Evolutionary conservation across 2,113 vertebrate species (phyloP), one percentile per base, ranked within the genome.

Genomic region (Cyanoramphus novaezelandiae): DNA sequence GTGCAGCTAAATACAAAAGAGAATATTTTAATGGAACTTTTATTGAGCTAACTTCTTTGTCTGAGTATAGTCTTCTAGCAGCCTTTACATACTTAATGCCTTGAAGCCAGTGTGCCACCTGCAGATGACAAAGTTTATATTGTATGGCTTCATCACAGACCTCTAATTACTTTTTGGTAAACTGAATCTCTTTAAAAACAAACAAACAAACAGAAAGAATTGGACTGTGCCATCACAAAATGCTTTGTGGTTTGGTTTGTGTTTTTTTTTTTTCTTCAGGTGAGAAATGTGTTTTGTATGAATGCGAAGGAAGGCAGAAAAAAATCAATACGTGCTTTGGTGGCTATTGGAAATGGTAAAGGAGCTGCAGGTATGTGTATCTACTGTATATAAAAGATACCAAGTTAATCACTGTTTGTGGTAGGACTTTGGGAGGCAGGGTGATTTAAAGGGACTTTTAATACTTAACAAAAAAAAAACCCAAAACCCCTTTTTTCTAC

Each of bases 211-310:
- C 29, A 60, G n/a, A 60, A 13, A 3, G 9, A 35, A 15, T 21
- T 88, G 76, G 23, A 43, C 13, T 43, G 17, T 33, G 39, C 27
- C 39, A 3, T 92, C 50, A 94, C 24, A 81, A 43, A 24, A 17
- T 84, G 19, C 19, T 86, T 81, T 90, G 17, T 79, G 50, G 33
- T 59, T 78, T 59, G 15, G 41, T 44, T 44, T 39, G 39, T 39
- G 39, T 11, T 39, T 39, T 39, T 29, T 79, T 83, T 93, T 93
- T 72, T 93, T 35, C 88, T 95, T 68, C 93, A 99, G 99, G 96
- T 99, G 85, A 99, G 98, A 98, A 99, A 89, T 70, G 99, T 99
- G 79, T 99, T 99, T 94, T 99, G 98, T 95, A 99, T 99, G 99
- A 99, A 99, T 2, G 99, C 98, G 71, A 99, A 99, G 75, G 99